Conservation (phyloP, 2,797 vertebrate genomes). For the Epinephelus awoara region DNA sequence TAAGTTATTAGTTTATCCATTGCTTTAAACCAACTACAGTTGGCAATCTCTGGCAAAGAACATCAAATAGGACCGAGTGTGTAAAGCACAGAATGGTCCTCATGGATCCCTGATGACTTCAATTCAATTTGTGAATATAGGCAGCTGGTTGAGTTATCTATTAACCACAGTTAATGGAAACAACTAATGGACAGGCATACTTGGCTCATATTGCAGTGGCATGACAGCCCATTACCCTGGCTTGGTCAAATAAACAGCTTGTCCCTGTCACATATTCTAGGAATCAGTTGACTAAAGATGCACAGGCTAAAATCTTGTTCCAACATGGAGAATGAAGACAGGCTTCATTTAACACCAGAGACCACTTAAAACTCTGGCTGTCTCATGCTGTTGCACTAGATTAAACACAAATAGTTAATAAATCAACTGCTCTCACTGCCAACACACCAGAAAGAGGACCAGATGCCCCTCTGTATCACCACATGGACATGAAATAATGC, state of each 20-base stretch:
- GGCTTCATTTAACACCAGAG: slow-evolving; percentile 41
- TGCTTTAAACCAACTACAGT: not conserved
- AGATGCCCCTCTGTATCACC: slow-evolving; percentile 26
- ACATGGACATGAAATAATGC: not conserved
- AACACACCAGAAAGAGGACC: slow-evolving; percentile 15
- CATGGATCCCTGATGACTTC: slow-evolving; percentile 14
- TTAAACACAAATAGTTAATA: slow-evolving; percentile 42
- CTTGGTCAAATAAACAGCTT: slow-evolving; percentile 59
- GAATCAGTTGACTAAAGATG: slow-evolving; percentile 37
- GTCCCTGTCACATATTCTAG: slow-evolving; percentile 31
- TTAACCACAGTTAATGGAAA: slow-evolving; percentile 65
- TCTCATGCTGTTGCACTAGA: not conserved
- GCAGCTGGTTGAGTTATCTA: slow-evolving; percentile 46
- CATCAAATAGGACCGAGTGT: slow-evolving; percentile 20
- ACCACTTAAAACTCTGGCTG: slow-evolving; percentile 20
- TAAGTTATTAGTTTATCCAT: not conserved
- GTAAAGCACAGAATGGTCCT: slow-evolving; percentile 4
- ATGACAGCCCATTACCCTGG: slow-evolving; percentile 26
- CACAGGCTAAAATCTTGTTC: slow-evolving; percentile 4
- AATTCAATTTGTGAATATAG: slow-evolving; percentile 33
- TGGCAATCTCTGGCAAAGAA: slow-evolving; percentile 9
- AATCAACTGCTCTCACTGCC: slow-evolving; percentile 32
- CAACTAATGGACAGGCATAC: slow-evolving; percentile 42
- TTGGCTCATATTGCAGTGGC: slow-evolving; percentile 26
- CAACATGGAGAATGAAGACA: slow-evolving; percentile 14